Evolutionary conservation across 1,140 invertebrate genomes (phyloP).

Genomic region (Drosophila lini): DNA sequence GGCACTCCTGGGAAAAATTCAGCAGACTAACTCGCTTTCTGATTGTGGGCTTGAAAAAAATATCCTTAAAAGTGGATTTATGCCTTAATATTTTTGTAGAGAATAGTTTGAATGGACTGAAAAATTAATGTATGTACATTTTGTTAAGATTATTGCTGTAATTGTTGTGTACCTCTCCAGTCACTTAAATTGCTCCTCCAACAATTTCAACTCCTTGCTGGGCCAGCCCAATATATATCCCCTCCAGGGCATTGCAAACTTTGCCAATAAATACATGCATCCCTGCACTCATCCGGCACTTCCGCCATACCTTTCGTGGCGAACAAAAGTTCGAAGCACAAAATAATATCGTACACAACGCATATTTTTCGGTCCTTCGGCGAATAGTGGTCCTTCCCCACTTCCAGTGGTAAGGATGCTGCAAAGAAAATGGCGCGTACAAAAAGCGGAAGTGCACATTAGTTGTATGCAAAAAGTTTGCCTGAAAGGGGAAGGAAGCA

Average conservation of each 20-base stretch:
- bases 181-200: neutral
- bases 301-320: conserved; percentile 37
- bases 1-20: conserved; percentile 2
- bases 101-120: neutral
- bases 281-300: conserved; percentile 51
- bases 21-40: neutral
- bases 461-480: conserved; percentile 79
- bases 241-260: conserved; percentile 25
- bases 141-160: neutral
- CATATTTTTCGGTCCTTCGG: conserved; percentile 69
- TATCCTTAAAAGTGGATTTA: neutral
- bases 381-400: conserved; percentile 12
- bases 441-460: conserved; percentile 78
- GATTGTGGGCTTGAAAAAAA: neutral
- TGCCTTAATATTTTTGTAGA: neutral
- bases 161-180: neutral
- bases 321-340: conserved; percentile 70
- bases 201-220: conserved; percentile 6
- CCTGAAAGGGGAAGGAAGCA: conserved; percentile 47
- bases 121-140: neutral
- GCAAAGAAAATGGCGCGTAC: conserved; percentile 72
- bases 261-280: conserved; percentile 55
- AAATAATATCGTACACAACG: conserved; percentile 74
- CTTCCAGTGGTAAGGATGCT: conserved; percentile 20
- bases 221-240: conserved; percentile 24